phyloP scores from a whole-genome alignment of 2,888 invertebrate species.

The Sepiola atlantica region DNA sequence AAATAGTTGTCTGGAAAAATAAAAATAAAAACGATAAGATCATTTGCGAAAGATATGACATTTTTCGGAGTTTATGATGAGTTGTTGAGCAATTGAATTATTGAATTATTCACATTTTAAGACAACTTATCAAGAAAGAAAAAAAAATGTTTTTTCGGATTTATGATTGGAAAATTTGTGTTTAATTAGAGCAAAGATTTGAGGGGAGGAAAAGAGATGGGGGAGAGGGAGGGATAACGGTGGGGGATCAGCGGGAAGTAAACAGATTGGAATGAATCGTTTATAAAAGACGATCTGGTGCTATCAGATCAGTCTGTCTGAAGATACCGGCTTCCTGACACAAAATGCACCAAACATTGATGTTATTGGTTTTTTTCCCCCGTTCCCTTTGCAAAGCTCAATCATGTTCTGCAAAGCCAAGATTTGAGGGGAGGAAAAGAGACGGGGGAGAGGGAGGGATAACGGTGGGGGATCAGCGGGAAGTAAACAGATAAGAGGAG shows the following conservation, averaged over 20 bases:
- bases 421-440: background rate
- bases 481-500: background rate
- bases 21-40: background rate
- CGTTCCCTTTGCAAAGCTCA: too few relatives aligned
- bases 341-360: too few relatives aligned
- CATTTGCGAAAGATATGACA: background rate
- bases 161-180: background rate
- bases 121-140: background rate
- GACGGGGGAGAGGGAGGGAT: background rate
- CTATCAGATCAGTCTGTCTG: too few relatives aligned
- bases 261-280: background rate
- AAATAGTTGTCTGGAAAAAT: background rate
- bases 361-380: too few relatives aligned
- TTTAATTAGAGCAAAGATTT: background rate
- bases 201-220: too few relatives aligned
- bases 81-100: background rate
- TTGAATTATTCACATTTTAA: background rate
- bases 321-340: too few relatives aligned
- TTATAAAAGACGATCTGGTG: too few relatives aligned
- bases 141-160: background rate
- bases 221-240: background rate
- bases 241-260: background rate
- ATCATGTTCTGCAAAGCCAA: too few relatives aligned
- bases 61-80: slow-evolving; percentile 3
- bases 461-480: background rate